Percentiles rank a stretch among this genome's conserved stretches.
Conservation (phyloP, 64 coral and sea anemone species). For the Montipora cactus region DNA sequence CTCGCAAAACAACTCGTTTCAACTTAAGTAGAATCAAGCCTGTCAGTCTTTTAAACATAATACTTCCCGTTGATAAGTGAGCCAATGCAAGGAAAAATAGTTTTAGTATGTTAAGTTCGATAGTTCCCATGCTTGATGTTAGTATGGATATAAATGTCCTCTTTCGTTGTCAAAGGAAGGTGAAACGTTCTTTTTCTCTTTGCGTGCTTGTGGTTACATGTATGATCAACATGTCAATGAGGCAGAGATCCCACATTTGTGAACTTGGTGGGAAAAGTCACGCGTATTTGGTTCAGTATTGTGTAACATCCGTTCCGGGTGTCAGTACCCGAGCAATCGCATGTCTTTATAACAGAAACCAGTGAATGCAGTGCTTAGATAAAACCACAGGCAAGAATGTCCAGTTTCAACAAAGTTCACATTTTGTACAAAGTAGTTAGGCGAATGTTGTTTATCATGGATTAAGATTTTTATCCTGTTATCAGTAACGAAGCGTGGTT, state of each 20-base stretch:
- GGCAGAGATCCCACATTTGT: constrained; percentile 15
- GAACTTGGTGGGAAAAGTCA: constrained; percentile 56
- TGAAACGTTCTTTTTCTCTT: neutral
- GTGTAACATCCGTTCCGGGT: constrained; percentile 20
- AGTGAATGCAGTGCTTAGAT: neutral
- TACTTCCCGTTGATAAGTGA: too few relatives aligned
- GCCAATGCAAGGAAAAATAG: too few relatives aligned
- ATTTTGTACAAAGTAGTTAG: neutral
- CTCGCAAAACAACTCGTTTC: too few relatives aligned
- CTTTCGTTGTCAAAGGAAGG: neutral
- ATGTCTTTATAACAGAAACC: constrained; percentile 20
- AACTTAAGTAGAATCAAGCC: too few relatives aligned
- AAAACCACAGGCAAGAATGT: neutral
- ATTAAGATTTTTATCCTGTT: constrained; percentile 18
- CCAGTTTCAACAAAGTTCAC: neutral
- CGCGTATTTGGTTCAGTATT: neutral
- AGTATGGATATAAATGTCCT: neutral
- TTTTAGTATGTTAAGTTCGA: neutral
- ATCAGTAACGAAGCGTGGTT: constrained; percentile 1
- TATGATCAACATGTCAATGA: constrained; percentile 7
- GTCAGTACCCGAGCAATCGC: neutral
- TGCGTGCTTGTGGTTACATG: constrained; percentile 28
- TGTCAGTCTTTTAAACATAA: too few relatives aligned
- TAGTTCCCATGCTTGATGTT: neutral
- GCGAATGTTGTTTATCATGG: constrained; percentile 38